Base-by-base conservation (phyloP, 2,113 vertebrate genomes). In the Paradisaea rubra region DNA sequence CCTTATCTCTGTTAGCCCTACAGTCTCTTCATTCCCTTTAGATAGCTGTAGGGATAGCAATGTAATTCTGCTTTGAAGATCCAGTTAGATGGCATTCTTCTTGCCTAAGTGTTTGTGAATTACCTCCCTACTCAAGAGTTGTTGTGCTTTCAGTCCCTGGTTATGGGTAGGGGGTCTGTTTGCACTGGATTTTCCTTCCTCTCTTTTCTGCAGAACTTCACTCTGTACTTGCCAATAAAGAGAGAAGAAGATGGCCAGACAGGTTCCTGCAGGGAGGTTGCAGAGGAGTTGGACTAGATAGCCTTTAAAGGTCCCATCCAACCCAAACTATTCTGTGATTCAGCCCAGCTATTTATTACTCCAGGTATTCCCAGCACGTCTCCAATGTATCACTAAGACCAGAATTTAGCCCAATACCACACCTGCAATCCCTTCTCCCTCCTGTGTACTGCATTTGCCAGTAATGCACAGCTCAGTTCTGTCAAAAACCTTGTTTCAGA, bases 71-170 rank as follows among this genome's bases (percentile, higher is more conserved):
- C 95, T 83, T 93, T 93, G 93, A 95, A 89, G 79, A 94, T 93
- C 90, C 79, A 90, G 93, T 88, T 91, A 65, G 90, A 88, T 95
- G 70, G 49, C 90, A 91, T 96, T 96, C 90, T 96, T 93, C 42
- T 60, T 76, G 52, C 42, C 0, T 50, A 57, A 74, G 53, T 82
- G 54, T 88, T 93, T 83, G 52, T 53, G 45, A 91, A 33, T 49
- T 76, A 72, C 45, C n/a, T 82, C 70, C 54, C 59, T 86, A 49
- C n/a, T 88, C 45, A 49, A 52, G 41, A 49, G 41, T 45, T 89
- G 85, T 76, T 66, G 65, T 80, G 49, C 35, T 77, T 77, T 44
- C 15, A 23, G 49, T 79, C 80, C n/a, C 57, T 72, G 44, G 3
- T 84, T 84, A 70, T 68, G 28, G 22, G 18, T 28, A 37, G 12